These are phyloP conservation scores for Autographa gamma DNA, from an alignment of 2,888 invertebrate genomes.

Conservation along the genomic window DNA sequence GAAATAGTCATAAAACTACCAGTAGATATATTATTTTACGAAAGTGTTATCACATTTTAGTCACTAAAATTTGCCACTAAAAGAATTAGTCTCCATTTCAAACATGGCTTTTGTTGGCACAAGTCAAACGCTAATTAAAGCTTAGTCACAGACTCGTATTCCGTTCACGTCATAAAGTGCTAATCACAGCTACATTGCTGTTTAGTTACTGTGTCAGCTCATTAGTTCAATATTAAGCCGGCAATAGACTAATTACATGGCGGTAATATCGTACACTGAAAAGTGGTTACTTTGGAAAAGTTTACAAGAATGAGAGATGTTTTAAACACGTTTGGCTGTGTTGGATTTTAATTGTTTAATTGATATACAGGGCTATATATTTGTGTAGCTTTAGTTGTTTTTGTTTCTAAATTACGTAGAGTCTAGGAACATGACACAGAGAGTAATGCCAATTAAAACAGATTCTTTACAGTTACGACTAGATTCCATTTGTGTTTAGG, in stretches of 20 bases:
- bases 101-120: slow-evolving; percentile 20
- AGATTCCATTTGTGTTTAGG: no score
- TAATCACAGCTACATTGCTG: slow-evolving; percentile 43
- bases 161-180: slow-evolving; percentile 50
- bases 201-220: slow-evolving; percentile 48
- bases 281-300: neutral
- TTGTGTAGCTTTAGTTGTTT: no score
- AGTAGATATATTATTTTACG: no score
- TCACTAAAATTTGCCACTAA: neutral
- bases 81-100: slow-evolving; percentile 13
- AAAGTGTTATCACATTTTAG: neutral
- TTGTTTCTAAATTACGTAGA: no score
- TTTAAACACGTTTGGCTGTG: no score
- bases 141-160: slow-evolving; percentile 47
- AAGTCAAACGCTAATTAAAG: slow-evolving; percentile 42
- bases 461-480: no score
- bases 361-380: no score
- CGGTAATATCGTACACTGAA: neutral
- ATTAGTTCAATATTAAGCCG: slow-evolving; percentile 39
- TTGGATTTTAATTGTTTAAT: no score
- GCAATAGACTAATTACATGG: slow-evolving; percentile 16
- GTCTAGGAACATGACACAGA: no score
- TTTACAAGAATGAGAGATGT: no score
- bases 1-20: no score
- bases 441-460: no score